Percentiles rank a stretch among this genome's conserved stretches.
Conservation (phyloP, 2,113 vertebrate species). For the Otis tarda region DNA sequence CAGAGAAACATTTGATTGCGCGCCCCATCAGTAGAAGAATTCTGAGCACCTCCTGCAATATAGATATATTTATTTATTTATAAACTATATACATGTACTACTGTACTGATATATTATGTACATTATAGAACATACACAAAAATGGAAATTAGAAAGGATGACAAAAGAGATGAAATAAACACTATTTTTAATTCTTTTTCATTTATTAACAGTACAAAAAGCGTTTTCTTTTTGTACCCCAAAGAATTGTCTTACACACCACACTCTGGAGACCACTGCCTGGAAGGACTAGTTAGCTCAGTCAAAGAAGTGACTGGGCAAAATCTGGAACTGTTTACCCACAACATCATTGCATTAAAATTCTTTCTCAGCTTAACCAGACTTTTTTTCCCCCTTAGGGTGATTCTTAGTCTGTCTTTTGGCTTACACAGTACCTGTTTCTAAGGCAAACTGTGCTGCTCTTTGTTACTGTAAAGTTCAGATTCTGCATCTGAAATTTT, state of each 20-base stretch:
- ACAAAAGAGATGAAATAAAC: background rate
- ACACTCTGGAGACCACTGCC: background rate
- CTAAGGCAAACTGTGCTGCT: background rate
- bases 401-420: background rate
- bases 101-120: background rate
- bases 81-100: background rate
- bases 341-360: background rate
- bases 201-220: background rate
- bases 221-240: background rate
- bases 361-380: background rate
- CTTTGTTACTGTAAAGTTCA: background rate
- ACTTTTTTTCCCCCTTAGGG: background rate
- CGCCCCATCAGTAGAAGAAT: background rate
- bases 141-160: background rate
- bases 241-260: background rate
- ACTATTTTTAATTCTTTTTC: background rate
- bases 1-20: background rate
- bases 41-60: background rate
- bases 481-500: background rate
- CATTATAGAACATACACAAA: background rate
- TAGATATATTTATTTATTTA: background rate
- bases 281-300: background rate
- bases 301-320: background rate
- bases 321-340: background rate
- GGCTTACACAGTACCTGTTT: background rate